Base-by-base conservation (phyloP, 2,113 vertebrate species). In the Conger conger region DNA sequence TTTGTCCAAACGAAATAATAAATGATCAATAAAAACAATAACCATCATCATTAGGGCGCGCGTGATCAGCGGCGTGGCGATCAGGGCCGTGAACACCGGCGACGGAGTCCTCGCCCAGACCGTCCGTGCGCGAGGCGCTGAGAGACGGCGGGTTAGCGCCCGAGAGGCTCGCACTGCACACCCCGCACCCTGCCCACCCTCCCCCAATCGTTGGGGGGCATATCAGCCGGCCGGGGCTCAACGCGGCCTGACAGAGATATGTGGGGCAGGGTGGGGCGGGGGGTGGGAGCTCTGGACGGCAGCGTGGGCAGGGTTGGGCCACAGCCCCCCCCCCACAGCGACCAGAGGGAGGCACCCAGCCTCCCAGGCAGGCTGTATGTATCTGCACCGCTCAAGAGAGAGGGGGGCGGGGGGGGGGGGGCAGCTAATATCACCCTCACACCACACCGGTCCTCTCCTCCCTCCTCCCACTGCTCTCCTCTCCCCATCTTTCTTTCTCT, bases 401-500 rank as follows among this genome's bases (percentile, higher is more conserved):
- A 42, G 40, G 40, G 8, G 40, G 40, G 8, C 4, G 40, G 40
- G 40, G 8, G 45, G 9, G 11, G 45, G 45, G 45, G 11, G 27
- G 27, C 57, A 63, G 57, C 57, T 63, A 63, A 63, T 63, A 63
- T 27, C 57, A 63, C 57, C 57, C 18, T 20, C 18, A 63, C 57
- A 27, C 57, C 4, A 63, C 18, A 23, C 18, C 18, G 57, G 18
- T 63, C 57, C 57, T 63, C 57, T 63, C 20, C 57, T 63, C 2
- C 57, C 45, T 57, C 78, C 80, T 53, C 63, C 38, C 33, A 73
- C 78, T 73, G 27, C 73, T 83, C 30, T 76, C 35, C 40, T 57
- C 83, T 27, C 42, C 36, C 18, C 20, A 27, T 35, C n/a, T 83
- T 57, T 83, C 82, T 80, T 33, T 11, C 27, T 30, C 68, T 83